Evolutionary conservation across 2,113 vertebrate species (phyloP).

Genomic region (Dromiciops gliroides): DNA sequence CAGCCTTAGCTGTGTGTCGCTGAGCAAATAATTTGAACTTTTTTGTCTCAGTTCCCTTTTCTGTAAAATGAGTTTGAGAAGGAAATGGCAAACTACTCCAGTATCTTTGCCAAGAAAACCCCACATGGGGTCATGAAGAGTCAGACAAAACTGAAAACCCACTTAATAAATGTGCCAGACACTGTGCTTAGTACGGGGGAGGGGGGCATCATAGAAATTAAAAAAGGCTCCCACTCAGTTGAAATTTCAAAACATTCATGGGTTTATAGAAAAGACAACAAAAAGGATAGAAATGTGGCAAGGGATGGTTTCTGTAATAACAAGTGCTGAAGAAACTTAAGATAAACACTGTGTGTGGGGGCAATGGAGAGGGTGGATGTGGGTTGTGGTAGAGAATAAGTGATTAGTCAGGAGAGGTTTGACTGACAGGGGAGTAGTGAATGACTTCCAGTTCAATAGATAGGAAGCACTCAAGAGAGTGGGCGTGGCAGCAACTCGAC

Average conservation of each 20-base stretch:
- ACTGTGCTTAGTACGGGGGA: neutral
- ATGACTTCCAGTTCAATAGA: conserved; percentile 20
- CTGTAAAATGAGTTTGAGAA: neutral
- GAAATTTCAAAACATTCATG: neutral
- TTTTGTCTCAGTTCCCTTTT: neutral
- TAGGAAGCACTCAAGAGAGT: neutral
- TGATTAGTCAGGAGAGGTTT: conserved; percentile 37
- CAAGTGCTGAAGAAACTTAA: neutral
- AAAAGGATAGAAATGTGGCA: neutral
- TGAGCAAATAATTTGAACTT: neutral
- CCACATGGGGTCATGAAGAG: neutral
- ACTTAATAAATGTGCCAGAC: neutral
- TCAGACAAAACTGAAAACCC: neutral
- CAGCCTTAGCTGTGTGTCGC: neutral
- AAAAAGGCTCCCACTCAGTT: neutral
- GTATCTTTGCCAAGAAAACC: neutral
- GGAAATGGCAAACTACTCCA: neutral
- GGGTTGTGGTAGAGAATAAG: neutral
- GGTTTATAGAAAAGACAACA: neutral
- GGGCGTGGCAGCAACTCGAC: neutral
- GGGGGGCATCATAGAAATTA: neutral
- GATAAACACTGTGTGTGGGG: neutral
- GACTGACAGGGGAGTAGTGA: neutral
- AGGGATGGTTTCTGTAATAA: neutral
- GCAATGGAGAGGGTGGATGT: neutral